These are phyloP conservation scores for Drosophila subobscura DNA, from an alignment of 1,140 invertebrate species.

Conservation along the genomic window DNA sequence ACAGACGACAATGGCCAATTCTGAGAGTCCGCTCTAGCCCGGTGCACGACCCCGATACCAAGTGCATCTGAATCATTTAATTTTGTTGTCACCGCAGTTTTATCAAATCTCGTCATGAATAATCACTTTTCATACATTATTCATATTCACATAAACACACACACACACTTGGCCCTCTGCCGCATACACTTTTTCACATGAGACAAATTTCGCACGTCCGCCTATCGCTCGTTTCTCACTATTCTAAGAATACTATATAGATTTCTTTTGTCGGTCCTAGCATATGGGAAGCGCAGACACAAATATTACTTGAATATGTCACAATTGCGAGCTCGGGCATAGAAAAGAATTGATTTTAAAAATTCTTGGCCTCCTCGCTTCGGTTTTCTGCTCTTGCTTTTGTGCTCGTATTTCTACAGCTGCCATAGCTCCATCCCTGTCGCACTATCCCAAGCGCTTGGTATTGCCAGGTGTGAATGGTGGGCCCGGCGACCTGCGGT, in stretches of 20 bases:
- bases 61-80: conserved; percentile 49
- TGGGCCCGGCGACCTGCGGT: not conserved
- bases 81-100: conserved; percentile 50
- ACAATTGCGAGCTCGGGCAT: conserved; percentile 71
- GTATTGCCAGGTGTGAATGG: conserved; percentile 53
- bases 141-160: conserved; percentile 19
- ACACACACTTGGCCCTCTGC: conserved; percentile 22
- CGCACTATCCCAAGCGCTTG: conserved; percentile 34
- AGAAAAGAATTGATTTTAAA: conserved; percentile 83
- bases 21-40: not conserved
- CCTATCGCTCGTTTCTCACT: not conserved
- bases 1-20: not conserved
- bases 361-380: conserved; percentile 69
- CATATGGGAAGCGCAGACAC: not conserved
- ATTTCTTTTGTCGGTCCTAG: not conserved
- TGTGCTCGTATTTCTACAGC: conserved; percentile 59
- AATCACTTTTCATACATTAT: conserved; percentile 36
- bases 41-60: conserved; percentile 37
- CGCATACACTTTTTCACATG: conserved; percentile 17
- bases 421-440: conserved; percentile 54
- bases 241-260: no score
- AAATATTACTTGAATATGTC: conserved; percentile 57
- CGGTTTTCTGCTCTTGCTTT: conserved; percentile 73
- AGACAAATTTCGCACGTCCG: conserved; percentile 33
- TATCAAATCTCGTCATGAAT: conserved; percentile 36